phyloP scores from a whole-genome alignment of 2,113 vertebrate species.

The Platysternon megacephalum region DNA sequence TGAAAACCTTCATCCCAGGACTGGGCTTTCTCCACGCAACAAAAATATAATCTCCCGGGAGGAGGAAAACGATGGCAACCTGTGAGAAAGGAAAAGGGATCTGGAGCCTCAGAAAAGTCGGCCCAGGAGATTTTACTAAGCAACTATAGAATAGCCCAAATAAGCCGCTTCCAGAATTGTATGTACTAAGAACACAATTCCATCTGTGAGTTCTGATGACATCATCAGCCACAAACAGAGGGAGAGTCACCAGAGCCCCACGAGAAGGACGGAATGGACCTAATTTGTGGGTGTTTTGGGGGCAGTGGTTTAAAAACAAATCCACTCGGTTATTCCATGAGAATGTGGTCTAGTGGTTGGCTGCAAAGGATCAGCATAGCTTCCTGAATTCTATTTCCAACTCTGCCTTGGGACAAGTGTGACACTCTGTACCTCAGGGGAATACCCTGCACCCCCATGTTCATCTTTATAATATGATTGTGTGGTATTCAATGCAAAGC shows the following conservation, averaged over 20 bases:
- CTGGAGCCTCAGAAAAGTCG: not conserved
- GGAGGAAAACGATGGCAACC: not conserved
- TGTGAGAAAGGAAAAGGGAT: accelerated
- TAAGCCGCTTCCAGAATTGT: not conserved
- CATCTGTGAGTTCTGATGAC: not conserved
- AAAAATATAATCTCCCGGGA: not conserved
- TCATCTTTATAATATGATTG: too few species aligned
- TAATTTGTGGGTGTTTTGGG: not conserved
- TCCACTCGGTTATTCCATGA: not conserved
- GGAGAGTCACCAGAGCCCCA: not conserved
- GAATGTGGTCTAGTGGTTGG: not conserved
- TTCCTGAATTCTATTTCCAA: not conserved
- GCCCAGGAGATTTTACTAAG: not conserved
- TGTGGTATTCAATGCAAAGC: too few species aligned
- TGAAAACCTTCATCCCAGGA: not conserved
- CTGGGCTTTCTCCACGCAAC: not conserved
- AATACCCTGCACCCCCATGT: too few species aligned
- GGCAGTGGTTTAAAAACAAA: not conserved
- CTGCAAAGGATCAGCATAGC: not conserved
- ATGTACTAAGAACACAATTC: not conserved
- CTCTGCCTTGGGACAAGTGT: not conserved
- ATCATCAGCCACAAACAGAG: not conserved
- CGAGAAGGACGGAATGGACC: not conserved
- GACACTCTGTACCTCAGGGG: too few species aligned
- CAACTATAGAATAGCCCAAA: not conserved